Evolutionary conservation across 2,113 vertebrate species (phyloP), one percentile per base, ranked within the genome.

Genomic region (Conger conger): DNA sequence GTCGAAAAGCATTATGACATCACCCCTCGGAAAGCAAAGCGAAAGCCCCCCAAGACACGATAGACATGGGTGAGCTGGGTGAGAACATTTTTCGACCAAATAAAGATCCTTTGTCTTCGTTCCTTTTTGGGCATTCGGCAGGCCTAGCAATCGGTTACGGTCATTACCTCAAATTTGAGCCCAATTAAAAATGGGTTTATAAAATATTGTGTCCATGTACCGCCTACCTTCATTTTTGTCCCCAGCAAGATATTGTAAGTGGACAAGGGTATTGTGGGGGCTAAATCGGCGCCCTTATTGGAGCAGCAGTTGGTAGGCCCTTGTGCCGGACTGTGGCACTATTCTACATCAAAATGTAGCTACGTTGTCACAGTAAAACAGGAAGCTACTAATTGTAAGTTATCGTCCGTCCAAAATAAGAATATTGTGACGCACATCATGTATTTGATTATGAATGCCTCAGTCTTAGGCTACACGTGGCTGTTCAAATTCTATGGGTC

Each of bases 161-260:
- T 68, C 83, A 80, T 40, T 82, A 85, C 50, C 54, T 77, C 82
- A 63, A 42, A 83, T 80, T 79, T 40, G 81, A 53, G 57, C 77
- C 86, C 84, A 90, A 91, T 89, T 90, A 88, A 87, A 88, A 86
- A 80, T 40, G 23, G 45, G 42, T 36, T 84, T 85, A 82, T 76
- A 86, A 57, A 6, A 40, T 82, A 37, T 33, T 87, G 87, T 86
- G 84, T 81, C 85, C 86, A 20, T 83, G 81, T 83, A 60, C 82
- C 36, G 83, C 76, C 82, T 63, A 35, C 53, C 9, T 45, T 79
- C 37, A 16, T 83, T 83, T 37, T 50, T 83, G 80, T 68, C 42
- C 50, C n/a, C 81, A 82, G 40, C 82, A 84, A 85, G 83, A 87
- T 85, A 81, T 83, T 73, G 84, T 60, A 85, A 35, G n/a, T 35